Base-by-base conservation (phyloP, 2,113 vertebrate genomes). In the Scatophagus argus region DNA sequence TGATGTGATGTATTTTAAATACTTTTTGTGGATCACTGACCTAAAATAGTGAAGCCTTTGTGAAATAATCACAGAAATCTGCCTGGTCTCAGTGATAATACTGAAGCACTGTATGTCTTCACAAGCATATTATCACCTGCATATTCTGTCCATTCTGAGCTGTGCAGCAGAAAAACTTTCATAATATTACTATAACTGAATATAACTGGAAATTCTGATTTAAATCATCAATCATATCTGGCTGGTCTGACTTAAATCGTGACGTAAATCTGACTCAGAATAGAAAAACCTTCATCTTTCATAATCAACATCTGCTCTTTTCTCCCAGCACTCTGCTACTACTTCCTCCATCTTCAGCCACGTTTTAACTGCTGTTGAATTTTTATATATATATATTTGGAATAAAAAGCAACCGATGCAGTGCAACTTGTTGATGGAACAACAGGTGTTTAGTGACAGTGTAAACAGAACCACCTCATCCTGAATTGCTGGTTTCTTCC, bases 391-490 rank as follows among this genome's bases (percentile, higher is more conserved):
- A 51, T 56, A n/a, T n/a, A 36, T 46, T 56, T 16, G 54, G 39
- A 66, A 34, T 8, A 23, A 86, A 68, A 63, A 80, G 32, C 58
- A 73, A 69, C 76, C 12, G 67, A 79, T 84, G 76, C 83, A 27
- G 74, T 8, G 55, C 66, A 62, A 81, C 76, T 65, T 90, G 90
- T 91, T 93, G 88, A 90, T 90, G 88, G 82, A 69, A 89, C 76
- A 93, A 93, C 88, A 93, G 59, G 66, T 79, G 83, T 88, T 82
- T 90, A 86, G 87, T 92, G 89, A 90, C 88, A 93, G 84, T 92
- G 82, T 90, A 84, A 89, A 93, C 89, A 93, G 74, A 87, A 65
- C 54, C 67, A 49, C 81, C 66, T 66, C 79, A 74, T 58, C 76
- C 29, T 68, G 85, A 91, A 76, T 63, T 64, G 75, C 86, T 75